Evolutionary conservation across 2,113 vertebrate species (phyloP).

Genomic region (Zosterops hypoxanthus): DNA sequence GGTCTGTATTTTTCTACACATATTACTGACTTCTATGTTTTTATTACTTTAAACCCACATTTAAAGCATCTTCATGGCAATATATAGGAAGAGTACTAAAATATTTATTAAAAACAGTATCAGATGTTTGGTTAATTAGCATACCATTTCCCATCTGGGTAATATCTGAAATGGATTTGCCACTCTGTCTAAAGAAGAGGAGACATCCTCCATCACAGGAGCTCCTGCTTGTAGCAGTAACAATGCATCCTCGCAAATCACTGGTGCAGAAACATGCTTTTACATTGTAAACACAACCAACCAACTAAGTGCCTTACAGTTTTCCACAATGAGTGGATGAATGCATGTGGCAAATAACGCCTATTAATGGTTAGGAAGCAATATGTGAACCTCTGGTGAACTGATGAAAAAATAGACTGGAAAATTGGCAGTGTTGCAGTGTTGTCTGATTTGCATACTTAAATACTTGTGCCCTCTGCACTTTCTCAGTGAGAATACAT

Average conservation of each 20-base stretch:
- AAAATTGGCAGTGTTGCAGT: not conserved
- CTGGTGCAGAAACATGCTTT: not conserved
- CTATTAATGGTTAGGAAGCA: not conserved
- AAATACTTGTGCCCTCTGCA: constrained; percentile 11
- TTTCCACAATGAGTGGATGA: not conserved
- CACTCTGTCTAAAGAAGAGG: not conserved
- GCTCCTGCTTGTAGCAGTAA: not conserved
- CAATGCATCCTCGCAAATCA: not conserved
- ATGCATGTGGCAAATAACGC: not conserved
- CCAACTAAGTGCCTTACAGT: not conserved
- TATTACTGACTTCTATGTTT: not conserved
- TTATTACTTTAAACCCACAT: not conserved
- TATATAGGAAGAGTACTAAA: not conserved
- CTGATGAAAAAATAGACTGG: constrained; percentile 2
- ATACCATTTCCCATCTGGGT: not conserved
- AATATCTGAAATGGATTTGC: not conserved
- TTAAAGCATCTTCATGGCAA: not conserved
- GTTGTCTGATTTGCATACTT: not conserved
- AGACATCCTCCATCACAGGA: rapidly evolving
- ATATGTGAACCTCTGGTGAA: not conserved
- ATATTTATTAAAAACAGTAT: not conserved
- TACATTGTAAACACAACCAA: not conserved
- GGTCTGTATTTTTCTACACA: not conserved
- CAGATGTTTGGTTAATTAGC: not conserved
- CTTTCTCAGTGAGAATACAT: not conserved